Evolutionary conservation across 2,113 vertebrate species (phyloP).

Genomic region (Crotophaga sulcirostris): DNA sequence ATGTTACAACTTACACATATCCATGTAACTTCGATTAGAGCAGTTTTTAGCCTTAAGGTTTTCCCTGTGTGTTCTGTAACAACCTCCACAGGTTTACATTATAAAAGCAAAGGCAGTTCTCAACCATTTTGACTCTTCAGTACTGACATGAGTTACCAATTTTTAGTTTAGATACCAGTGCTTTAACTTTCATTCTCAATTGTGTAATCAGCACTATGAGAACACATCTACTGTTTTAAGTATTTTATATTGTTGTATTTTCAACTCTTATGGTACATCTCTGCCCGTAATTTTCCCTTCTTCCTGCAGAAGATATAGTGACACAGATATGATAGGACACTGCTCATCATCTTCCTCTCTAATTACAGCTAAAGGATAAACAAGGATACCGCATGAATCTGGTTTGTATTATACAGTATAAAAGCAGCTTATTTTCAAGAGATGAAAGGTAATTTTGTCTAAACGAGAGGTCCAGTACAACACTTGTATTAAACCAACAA

Average conservation of each 20-base stretch:
- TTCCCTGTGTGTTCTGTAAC: not conserved
- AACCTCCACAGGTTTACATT: not conserved
- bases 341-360: not conserved
- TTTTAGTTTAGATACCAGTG: not conserved
- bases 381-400: not conserved
- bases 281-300: not conserved
- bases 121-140: not conserved
- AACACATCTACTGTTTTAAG: not conserved
- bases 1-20: not conserved
- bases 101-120: not conserved
- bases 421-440: not conserved
- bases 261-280: not conserved
- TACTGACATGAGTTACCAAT: not conserved
- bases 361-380: not conserved
- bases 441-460: not conserved
- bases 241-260: not conserved
- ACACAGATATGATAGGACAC: not conserved
- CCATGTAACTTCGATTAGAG: not conserved
- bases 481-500: not conserved
- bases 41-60: not conserved
- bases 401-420: not conserved
- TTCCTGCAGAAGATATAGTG: not conserved
- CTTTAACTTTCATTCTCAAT: not conserved
- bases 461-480: not conserved
- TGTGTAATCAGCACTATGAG: not conserved